A percentile compares a stretch with the other conserved stretches of the same genome.
Conservation (phyloP, 2,888 invertebrate species). For the Melinaea marsaeus region DNA sequence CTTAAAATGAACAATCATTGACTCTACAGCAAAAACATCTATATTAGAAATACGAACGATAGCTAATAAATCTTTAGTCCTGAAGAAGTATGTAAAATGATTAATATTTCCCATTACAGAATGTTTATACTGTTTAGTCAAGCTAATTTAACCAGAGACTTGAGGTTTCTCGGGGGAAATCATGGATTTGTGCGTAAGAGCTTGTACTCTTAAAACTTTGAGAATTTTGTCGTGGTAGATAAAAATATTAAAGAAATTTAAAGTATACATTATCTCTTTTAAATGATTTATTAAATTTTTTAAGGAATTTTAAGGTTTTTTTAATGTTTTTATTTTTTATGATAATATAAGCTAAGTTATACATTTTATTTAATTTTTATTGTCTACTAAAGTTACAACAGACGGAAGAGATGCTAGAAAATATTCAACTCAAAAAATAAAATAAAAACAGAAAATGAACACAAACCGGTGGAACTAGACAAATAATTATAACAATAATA, state of each 20-base stretch:
- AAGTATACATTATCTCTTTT: not conserved
- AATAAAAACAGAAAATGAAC: too few species aligned
- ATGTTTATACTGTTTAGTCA: conserved; percentile 54
- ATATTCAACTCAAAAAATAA: too few species aligned
- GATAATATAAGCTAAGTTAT: too few species aligned
- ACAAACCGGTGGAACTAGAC: too few species aligned
- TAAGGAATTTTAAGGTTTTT: too few species aligned
- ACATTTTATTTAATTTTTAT: too few species aligned
- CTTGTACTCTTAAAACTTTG: conserved; percentile 50
- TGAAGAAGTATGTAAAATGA: conserved; percentile 8
- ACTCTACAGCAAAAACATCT: too few species aligned
- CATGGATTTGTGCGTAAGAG: conserved; percentile 57
- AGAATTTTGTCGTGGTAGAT: conserved; percentile 22
- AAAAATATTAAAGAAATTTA: not conserved
- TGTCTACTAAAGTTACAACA: too few species aligned
- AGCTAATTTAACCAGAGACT: conserved; percentile 67
- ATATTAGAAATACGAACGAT: not conserved
- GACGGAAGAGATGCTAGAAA: too few species aligned
- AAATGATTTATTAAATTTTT: not conserved
- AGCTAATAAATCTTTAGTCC: not conserved
- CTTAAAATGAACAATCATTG: too few species aligned
- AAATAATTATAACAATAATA: too few species aligned
- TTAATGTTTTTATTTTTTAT: too few species aligned
- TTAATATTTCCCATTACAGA: conserved; percentile 30
- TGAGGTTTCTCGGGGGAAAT: conserved; percentile 51